A percentile compares a stretch with the other conserved stretches of the same genome.
phyloP scores from a whole-genome alignment of 2,888 invertebrate genomes.

The Chrysina gloriosa region DNA sequence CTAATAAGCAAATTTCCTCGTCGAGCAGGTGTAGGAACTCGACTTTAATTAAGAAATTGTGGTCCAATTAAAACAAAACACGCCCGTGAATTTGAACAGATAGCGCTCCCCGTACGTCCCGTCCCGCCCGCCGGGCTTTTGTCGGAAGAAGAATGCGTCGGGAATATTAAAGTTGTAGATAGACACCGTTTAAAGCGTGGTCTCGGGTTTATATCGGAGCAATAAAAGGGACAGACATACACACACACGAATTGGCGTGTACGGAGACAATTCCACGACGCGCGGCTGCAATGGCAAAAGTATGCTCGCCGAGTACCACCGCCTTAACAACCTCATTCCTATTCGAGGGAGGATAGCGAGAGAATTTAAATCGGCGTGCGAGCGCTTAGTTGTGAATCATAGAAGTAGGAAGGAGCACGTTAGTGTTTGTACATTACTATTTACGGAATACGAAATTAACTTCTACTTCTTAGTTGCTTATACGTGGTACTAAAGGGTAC shows the following conservation, averaged over 20 bases:
- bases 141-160: conserved; percentile 12
- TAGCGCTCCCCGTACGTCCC: background rate
- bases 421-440: conserved; percentile 6
- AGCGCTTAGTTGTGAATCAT: conserved; percentile 8
- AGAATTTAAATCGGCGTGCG: background rate
- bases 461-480: background rate
- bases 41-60: conserved; percentile 30
- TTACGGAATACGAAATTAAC: background rate
- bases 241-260: background rate
- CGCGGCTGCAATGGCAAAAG: background rate
- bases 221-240: conserved; percentile 1
- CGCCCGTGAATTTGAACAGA: conserved; percentile 17
- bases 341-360: background rate
- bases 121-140: background rate
- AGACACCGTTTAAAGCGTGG: conserved; percentile 20
- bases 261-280: background rate
- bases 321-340: background rate
- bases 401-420: background rate
- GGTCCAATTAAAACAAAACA: conserved; percentile 30
- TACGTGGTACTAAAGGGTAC: background rate
- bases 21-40: background rate
- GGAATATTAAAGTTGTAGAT: conserved; percentile 28
- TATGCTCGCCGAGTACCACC: background rate
- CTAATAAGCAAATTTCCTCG: conserved; percentile 1
- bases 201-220: background rate